These are phyloP conservation scores for Solenopsis fugax DNA, from an alignment of 1,140 invertebrate genomes.

Conservation along the genomic window DNA sequence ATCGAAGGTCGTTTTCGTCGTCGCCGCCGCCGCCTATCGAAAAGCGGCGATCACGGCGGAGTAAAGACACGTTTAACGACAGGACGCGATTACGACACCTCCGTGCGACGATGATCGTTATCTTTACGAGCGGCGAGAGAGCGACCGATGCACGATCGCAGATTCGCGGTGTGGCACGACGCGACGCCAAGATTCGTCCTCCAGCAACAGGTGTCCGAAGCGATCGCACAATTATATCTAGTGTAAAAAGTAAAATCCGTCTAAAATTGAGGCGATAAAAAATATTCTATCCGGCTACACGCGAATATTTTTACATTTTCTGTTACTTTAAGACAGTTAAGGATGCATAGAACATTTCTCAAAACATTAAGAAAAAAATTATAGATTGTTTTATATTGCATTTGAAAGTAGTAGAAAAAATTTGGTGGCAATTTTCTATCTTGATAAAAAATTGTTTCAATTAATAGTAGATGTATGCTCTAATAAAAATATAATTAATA, in stretches of 20 bases:
- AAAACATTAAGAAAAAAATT: too few species aligned
- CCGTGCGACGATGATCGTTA: conserved; percentile 75
- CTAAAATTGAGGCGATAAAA: neutral
- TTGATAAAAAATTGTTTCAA: too few species aligned
- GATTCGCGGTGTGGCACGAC: conserved; percentile 27
- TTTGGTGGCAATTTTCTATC: too few species aligned
- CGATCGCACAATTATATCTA: neutral
- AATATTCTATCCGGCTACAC: neutral
- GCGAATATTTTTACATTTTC: neutral
- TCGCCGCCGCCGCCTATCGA: conserved; percentile 45
- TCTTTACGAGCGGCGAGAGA: conserved; percentile 76
- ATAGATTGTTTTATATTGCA: too few species aligned
- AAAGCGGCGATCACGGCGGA: conserved; percentile 48
- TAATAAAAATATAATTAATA: too few species aligned
- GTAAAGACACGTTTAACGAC: conserved; percentile 54
- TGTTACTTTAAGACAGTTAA: neutral
- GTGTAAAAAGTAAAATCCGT: neutral
- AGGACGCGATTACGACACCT: conserved; percentile 75
- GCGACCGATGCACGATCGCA: conserved; percentile 42
- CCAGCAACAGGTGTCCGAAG: conserved; percentile 16
- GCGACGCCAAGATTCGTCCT: neutral
- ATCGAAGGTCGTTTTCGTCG: conserved; percentile 45
- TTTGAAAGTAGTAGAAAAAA: too few species aligned
- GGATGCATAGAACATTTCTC: too few species aligned
- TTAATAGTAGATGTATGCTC: too few species aligned